phyloP scores from a whole-genome alignment of 2,888 invertebrate genomes.

The Malthinus seriepunctatus region DNA sequence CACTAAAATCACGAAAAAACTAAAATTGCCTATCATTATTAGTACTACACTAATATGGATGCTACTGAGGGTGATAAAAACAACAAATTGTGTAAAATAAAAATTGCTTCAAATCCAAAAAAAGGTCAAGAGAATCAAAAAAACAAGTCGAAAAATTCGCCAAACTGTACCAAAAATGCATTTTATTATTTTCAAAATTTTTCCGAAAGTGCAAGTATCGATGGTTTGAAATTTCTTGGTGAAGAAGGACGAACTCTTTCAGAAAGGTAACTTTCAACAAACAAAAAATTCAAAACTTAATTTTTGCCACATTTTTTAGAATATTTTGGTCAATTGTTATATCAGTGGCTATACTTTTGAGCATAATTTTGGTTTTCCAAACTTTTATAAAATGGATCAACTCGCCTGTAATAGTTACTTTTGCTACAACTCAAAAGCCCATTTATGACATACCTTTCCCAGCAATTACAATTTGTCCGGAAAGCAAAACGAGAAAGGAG shows the following conservation, averaged over 20 bases:
- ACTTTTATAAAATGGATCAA: neutral
- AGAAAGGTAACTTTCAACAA: slow-evolving; percentile 1
- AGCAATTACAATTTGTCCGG: slow-evolving; percentile 8
- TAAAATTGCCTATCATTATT: no score
- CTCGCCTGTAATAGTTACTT: slow-evolving; percentile 4
- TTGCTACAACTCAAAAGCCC: neutral
- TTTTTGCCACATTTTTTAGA: no score
- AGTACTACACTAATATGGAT: no score
- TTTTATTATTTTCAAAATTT: neutral
- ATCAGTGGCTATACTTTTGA: no score
- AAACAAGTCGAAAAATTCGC: neutral
- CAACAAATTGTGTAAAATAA: no score
- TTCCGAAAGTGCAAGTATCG: slow-evolving; percentile 1
- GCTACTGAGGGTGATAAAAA: no score
- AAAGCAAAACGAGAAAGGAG: neutral
- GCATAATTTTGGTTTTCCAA: neutral
- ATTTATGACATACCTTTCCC: slow-evolving; percentile 11
- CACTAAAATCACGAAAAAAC: no score
- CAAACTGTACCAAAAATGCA: neutral
- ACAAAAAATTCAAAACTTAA: no score
- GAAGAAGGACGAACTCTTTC: slow-evolving; percentile 1
- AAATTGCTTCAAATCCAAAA: no score
- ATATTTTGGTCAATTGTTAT: no score
- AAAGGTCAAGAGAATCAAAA: neutral
- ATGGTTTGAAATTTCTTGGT: slow-evolving; percentile 11